Evolutionary conservation across 2,888 invertebrate genomes (phyloP), one percentile per base, ranked within the genome.

Genomic region (Ectemnius lituratus): DNA sequence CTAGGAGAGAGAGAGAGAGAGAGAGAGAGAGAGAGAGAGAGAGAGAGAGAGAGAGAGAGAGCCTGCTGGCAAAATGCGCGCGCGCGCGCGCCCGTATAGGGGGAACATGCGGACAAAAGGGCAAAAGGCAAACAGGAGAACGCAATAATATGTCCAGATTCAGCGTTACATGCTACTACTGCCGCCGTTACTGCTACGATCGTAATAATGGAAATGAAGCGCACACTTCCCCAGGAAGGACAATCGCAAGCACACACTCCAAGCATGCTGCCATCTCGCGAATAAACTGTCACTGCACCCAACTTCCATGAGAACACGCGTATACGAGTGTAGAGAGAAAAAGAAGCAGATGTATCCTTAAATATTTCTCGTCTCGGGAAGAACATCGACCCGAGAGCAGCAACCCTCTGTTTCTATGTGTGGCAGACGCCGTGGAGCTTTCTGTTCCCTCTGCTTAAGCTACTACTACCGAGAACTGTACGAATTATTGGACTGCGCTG

Each of bases 151-250:
- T 66, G 66, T 57, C 13, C 57, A 69, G 72, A 76, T 76, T 76
- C 63, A 72, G 63, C 49, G 14, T 47, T 13, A 68, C 49, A 65
- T 63, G 68, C 66, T 67, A 16, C n/a, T 62, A 59, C n/a, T 67
- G 64, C 3, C 52, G 6, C 52, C 16, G 23, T 23, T 23, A 16
- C 52, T 52, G 16, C 52, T 6, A 13, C 52, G 16, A 67, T 76
- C 72, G 76, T 62, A 72, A 76, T 76, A 66, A 76, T 72, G 68
- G 57, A 66, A 68, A 76, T 66, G 71, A 76, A 76, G 28, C 62
- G 37, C n/a, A 14, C 47, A 61, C 18, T 18, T 58, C 20, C 14
- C 14, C 52, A 4, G 52, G 16, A 52, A 37, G 37, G 23, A 49
- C 63, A 27, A 63, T 60, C 60, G 60, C 28, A 11, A 37, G 37